A percentile compares a stretch with the other conserved stretches of the same genome.
Conservation (phyloP, 2,113 vertebrate species). For the Chaenogobius annularis region DNA sequence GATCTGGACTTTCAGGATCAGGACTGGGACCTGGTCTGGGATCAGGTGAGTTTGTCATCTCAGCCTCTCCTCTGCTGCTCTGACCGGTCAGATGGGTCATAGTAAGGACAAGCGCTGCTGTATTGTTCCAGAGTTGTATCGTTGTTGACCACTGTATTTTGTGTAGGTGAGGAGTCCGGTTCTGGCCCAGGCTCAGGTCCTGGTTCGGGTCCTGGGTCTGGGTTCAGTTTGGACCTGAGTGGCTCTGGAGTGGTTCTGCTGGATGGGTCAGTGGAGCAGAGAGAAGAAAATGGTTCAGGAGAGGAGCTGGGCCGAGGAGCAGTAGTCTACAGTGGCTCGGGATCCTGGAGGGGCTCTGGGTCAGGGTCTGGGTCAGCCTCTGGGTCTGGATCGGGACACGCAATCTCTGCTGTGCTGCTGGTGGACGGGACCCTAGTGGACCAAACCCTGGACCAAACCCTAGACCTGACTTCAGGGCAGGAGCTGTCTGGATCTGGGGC, state of each 20-base stretch:
- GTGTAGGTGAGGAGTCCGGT: not conserved
- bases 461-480: slow-evolving; percentile 78
- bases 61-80: not conserved
- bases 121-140: too few relatives aligned
- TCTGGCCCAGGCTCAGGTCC: not conserved
- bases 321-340: slow-evolving; percentile 24
- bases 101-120: too few relatives aligned
- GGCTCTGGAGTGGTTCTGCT: not conserved
- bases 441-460: slow-evolving; percentile 75
- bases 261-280: not conserved
- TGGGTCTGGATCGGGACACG: slow-evolving; percentile 62
- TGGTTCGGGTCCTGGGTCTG: too few relatives aligned
- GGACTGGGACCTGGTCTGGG: too few relatives aligned
- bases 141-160: not conserved
- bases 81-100: not conserved
- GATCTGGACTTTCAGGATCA: slow-evolving; percentile 33
- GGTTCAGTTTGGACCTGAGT: too few relatives aligned
- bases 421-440: slow-evolving; percentile 78
- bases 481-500: slow-evolving; percentile 79
- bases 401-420: slow-evolving; percentile 64
- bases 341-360: slow-evolving; percentile 28
- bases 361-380: slow-evolving; percentile 65
- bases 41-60: slow-evolving; percentile 57
- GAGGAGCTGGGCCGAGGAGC: not conserved
- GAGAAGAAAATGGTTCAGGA: not conserved